Percentiles rank a stretch among this genome's conserved stretches.
Evolutionary conservation across 2,797 vertebrate genomes (phyloP).

Genomic region (Salarias fasciatus): DNA sequence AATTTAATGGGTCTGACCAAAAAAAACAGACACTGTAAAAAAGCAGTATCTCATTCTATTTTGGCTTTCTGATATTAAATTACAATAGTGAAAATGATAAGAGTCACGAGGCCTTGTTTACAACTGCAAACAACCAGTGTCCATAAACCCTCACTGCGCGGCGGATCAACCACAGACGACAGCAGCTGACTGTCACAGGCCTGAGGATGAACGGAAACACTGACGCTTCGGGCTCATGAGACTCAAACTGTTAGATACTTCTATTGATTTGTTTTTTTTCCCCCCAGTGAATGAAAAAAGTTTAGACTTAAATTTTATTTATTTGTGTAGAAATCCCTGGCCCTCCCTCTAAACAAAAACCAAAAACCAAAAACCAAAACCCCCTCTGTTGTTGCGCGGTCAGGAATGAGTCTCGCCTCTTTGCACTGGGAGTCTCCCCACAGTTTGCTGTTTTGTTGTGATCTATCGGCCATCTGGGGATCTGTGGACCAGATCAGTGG

Average conservation of each 20-base stretch:
- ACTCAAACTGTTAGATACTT: neutral
- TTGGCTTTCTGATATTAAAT: neutral
- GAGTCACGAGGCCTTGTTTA: neutral
- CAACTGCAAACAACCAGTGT: conserved; percentile 1
- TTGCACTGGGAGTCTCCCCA: conserved; percentile 28
- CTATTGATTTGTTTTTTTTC: conserved; percentile 9
- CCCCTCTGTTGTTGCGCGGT: conserved; percentile 31
- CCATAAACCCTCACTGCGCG: too few relatives aligned
- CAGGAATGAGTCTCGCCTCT: conserved; percentile 21
- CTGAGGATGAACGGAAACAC: too few relatives aligned
- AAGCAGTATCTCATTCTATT: neutral
- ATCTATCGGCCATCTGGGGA: conserved; percentile 74
- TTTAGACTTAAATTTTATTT: conserved; percentile 19
- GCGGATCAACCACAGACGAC: conserved; percentile 11
- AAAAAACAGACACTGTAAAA: too few relatives aligned
- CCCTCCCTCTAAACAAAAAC: too few relatives aligned
- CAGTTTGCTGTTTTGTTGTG: conserved; percentile 55
- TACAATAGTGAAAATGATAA: too few relatives aligned
- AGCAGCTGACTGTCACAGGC: conserved; percentile 27
- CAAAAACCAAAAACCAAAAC: too few relatives aligned
- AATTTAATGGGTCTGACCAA: too few relatives aligned
- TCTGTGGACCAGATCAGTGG: conserved; percentile 69
- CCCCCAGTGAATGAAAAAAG: conserved; percentile 1
- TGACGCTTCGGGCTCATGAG: too few relatives aligned
- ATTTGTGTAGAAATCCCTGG: conserved; percentile 20